Evolutionary conservation across 2,797 vertebrate species (phyloP).

Genomic region (Pagetopsis macropterus): DNA sequence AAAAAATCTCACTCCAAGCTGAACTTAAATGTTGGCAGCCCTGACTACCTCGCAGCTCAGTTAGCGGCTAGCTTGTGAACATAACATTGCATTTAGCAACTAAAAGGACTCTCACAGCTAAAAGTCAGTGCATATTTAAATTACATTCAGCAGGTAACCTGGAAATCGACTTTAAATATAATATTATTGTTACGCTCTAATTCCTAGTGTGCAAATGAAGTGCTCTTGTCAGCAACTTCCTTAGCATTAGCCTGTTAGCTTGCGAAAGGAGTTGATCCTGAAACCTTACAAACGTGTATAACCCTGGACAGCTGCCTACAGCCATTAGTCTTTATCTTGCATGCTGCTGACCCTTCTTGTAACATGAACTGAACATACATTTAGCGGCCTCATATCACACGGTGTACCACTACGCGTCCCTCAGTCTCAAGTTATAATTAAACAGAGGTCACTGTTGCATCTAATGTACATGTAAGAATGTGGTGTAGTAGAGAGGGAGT

Average conservation of each 20-base stretch:
- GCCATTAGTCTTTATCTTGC: conserved; percentile 38
- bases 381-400: conserved; percentile 43
- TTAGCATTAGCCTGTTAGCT: conserved; percentile 1
- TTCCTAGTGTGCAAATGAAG: not conserved
- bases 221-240: not conserved
- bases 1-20: too few species aligned
- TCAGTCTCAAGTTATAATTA: conserved; percentile 56
- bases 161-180: not conserved
- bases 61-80: not conserved
- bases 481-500: conserved; percentile 29
- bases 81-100: not conserved
- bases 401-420: conserved; percentile 19
- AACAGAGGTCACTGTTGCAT: conserved; percentile 44
- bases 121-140: not conserved
- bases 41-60: not conserved
- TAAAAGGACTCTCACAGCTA: not conserved
- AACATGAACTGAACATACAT: conserved; percentile 59
- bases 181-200: not conserved
- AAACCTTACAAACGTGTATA: conserved; percentile 18
- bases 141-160: not conserved
- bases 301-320: conserved; percentile 40
- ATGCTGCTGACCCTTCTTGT: conserved; percentile 32
- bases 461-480: conserved; percentile 12
- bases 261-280: not conserved
- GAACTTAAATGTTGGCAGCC: too few species aligned